A percentile compares a stretch with the other conserved stretches of the same genome.
phyloP scores from a whole-genome alignment of 2,113 vertebrate genomes.

The Callionymus lyra region DNA sequence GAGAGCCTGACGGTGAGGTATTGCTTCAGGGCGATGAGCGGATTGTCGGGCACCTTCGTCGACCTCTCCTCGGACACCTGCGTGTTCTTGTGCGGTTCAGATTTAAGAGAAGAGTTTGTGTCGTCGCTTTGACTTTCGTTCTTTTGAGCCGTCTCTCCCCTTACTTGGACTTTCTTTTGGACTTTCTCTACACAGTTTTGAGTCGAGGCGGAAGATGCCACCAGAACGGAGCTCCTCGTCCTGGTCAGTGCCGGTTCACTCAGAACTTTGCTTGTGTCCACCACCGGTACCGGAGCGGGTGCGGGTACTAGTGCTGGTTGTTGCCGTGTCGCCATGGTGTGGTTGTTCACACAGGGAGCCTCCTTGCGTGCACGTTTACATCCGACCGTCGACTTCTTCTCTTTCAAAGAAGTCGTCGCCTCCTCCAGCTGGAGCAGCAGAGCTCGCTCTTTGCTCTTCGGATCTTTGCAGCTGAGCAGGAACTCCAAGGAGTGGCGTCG shows the following conservation, averaged over 20 bases:
- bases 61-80: neutral
- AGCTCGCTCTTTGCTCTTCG: slow-evolving; percentile 56
- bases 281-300: no score
- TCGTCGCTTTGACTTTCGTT: slow-evolving; percentile 17
- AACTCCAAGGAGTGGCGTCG: slow-evolving; percentile 61
- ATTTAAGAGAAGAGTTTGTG: neutral
- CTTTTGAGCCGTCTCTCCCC: neutral
- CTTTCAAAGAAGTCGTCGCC: slow-evolving; percentile 25
- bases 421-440: slow-evolving; percentile 49
- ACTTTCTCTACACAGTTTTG: slow-evolving; percentile 6
- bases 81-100: slow-evolving; percentile 1
- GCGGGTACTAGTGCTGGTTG: no score
- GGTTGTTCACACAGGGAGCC: no score
- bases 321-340: no score
- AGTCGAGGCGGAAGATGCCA: neutral
- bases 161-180: slow-evolving; percentile 19
- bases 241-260: slow-evolving; percentile 22
- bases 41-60: slow-evolving; percentile 26
- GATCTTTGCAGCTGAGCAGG: slow-evolving; percentile 56
- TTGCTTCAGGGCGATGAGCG: slow-evolving; percentile 52
- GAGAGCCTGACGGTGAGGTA: slow-evolving; percentile 65
- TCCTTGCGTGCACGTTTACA: no score
- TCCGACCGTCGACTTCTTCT: neutral
- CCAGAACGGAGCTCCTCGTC: slow-evolving; percentile 27
- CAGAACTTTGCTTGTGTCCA: slow-evolving; percentile 9